A percentile compares a stretch with the other conserved stretches of the same genome.
phyloP scores from a whole-genome alignment of 2,888 invertebrate species.

The Stenoptilia bipunctidactyla region DNA sequence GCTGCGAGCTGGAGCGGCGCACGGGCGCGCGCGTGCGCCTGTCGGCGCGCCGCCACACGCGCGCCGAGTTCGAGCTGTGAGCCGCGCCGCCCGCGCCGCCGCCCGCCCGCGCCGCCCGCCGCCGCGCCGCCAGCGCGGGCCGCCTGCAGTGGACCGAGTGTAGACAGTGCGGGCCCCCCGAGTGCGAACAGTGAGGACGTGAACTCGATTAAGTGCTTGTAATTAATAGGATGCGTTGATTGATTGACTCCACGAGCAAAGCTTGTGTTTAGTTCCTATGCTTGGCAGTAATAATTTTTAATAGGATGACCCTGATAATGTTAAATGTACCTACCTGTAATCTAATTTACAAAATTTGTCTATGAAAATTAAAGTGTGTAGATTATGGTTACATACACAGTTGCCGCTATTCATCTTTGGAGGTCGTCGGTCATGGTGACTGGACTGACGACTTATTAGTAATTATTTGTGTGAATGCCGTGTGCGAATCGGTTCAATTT shows the following conservation, averaged over 20 bases:
- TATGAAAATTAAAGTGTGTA: no score
- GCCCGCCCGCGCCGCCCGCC: conserved; percentile 18
- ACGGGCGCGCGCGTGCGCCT: conserved; percentile 43
- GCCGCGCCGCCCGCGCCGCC: conserved; percentile 17
- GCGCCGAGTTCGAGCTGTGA: conserved; percentile 65
- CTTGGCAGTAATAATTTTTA: conserved; percentile 28
- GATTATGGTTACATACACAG: no score
- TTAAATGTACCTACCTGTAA: no score
- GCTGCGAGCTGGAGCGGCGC: conserved; percentile 42
- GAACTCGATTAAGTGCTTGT: background rate
- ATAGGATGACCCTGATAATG: background rate
- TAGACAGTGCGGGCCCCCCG: background rate
- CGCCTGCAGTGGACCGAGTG: conserved; percentile 3
- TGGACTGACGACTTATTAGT: no score
- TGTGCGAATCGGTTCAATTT: no score
- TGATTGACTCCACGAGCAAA: conserved; percentile 45
- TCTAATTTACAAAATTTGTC: no score
- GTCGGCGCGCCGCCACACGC: conserved; percentile 60
- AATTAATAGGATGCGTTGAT: conserved; percentile 19
- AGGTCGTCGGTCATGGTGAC: no score
- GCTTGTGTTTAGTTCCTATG: conserved; percentile 68
- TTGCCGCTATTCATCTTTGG: no score
- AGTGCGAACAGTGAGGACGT: background rate
- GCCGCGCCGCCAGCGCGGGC: conserved; percentile 14
- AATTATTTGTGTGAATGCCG: no score